Evolutionary conservation across 1,140 invertebrate genomes (phyloP), one percentile per base, ranked within the genome.

Genomic region (Lasioglossum albipes): DNA sequence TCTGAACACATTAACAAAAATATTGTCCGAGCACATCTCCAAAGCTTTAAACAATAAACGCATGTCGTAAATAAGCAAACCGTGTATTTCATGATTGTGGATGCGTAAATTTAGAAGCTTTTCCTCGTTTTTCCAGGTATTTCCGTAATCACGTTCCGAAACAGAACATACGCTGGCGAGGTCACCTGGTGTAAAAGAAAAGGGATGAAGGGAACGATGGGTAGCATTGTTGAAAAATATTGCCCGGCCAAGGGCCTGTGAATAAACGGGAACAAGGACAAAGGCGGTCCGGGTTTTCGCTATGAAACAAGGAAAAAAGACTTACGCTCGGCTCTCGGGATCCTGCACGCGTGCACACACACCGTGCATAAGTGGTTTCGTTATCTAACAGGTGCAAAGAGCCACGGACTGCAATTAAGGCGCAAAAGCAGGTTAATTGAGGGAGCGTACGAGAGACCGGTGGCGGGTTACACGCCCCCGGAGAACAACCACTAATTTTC

Each of bases 391-490:
- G 84, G 77, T 79, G 77, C 70, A 79, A 74, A 67, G 77, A 79
- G 36, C 62, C 73, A 20, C 45, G 49, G 71, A 72, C 61, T 74
- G 71, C 77, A 85, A 85, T 85, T 85, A 85, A 85, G 84, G 80
- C 79, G 79, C 64, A 74, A 74, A 85, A 84, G 78, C 79, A 81
- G 84, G 83, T 85, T 85, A 85, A 85, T 85, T 84, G 84, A 80
- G 84, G 83, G 79, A 84, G 66, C 72, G 83, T 75, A 78, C 75
- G 52, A 83, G 52, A 83, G 83, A 20, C 73, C 62, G 42, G 78
- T 57, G 31, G 78, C 77, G 41, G 59, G 73, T 68, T 81, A 57
- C 77, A 74, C 70, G 49, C 77, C 77, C 62, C 77, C n/a, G 18
- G 62, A 74, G 71, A 79, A 79, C 77, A 79, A 69, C 83, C 83